Evolutionary conservation across 2,797 vertebrate species (phyloP).

Genomic region (Amazonetta brasiliensis): DNA sequence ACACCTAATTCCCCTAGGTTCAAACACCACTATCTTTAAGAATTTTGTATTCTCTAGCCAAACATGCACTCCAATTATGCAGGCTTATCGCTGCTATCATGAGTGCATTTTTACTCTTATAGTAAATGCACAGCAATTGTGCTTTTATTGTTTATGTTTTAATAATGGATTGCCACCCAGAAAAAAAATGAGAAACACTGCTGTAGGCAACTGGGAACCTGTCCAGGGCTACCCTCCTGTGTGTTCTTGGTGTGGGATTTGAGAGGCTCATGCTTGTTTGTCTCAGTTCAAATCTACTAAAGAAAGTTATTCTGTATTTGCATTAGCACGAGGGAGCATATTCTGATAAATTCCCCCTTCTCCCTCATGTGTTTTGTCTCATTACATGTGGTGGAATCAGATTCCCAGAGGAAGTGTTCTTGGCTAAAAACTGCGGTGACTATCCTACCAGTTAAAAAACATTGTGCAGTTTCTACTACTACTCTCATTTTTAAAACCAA

Average conservation of each 20-base stretch:
- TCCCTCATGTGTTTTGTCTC: not conserved
- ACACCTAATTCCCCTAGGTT: not conserved
- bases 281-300: constrained; percentile 25
- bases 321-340: constrained; percentile 12
- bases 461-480: not conserved
- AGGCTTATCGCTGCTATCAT: constrained; percentile 29
- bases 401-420: not conserved
- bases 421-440: not conserved
- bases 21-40: not conserved
- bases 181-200: constrained; percentile 19
- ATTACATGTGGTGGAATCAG: not conserved
- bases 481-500: not conserved
- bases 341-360: not conserved
- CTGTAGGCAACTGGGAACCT: constrained; percentile 56
- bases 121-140: not conserved
- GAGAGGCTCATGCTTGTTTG: not conserved
- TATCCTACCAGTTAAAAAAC: not conserved
- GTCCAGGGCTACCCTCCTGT: constrained; percentile 50
- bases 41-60: constrained; percentile 41
- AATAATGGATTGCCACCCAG: constrained; percentile 50
- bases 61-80: not conserved
- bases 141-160: constrained; percentile 43
- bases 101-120: not conserved
- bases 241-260: constrained; percentile 38
- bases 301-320: constrained; percentile 25